Evolutionary conservation across 1,140 invertebrate species (phyloP).

Genomic region (Battus philenor): DNA sequence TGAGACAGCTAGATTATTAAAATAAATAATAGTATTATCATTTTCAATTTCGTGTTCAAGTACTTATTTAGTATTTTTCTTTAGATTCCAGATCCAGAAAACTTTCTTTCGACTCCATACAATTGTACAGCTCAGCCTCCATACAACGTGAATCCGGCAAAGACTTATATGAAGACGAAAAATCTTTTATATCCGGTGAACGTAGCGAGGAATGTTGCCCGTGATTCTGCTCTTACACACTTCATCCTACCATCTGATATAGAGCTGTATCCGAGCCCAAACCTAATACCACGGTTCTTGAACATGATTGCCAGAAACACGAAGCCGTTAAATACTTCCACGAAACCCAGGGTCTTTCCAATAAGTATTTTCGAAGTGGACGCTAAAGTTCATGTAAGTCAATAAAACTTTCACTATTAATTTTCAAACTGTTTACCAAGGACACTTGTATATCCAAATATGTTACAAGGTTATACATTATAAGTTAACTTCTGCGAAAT

Average conservation of each 20-base stretch:
- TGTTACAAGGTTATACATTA: too few relatives aligned
- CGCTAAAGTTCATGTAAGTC: constrained; percentile 77
- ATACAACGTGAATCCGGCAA: constrained; percentile 79
- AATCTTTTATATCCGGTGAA: constrained; percentile 92
- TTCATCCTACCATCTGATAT: constrained; percentile 92
- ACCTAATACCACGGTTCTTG: constrained; percentile 84
- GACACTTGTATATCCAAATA: too few relatives aligned
- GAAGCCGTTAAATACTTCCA: constrained; percentile 77
- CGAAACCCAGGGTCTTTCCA: constrained; percentile 86
- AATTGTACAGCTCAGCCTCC: constrained; percentile 84
- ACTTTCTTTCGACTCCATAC: constrained; percentile 78
- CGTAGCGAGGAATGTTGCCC: constrained; percentile 89
- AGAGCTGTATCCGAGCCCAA: constrained; percentile 90
- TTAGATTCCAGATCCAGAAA: constrained; percentile 81
- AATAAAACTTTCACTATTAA: too few relatives aligned
- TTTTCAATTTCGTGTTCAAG: neutral
- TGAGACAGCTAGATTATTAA: too few relatives aligned
- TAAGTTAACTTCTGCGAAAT: too few relatives aligned
- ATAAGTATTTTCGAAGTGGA: constrained; percentile 90
- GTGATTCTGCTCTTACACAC: constrained; percentile 87
- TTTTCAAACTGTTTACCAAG: too few relatives aligned
- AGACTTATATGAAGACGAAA: constrained; percentile 87
- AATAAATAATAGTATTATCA: too few relatives aligned
- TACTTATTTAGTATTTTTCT: constrained; percentile 33
- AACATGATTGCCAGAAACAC: constrained; percentile 87